Conservation (phyloP, 2,888 invertebrate species). For the Ichneumoninae sp. region DNA sequence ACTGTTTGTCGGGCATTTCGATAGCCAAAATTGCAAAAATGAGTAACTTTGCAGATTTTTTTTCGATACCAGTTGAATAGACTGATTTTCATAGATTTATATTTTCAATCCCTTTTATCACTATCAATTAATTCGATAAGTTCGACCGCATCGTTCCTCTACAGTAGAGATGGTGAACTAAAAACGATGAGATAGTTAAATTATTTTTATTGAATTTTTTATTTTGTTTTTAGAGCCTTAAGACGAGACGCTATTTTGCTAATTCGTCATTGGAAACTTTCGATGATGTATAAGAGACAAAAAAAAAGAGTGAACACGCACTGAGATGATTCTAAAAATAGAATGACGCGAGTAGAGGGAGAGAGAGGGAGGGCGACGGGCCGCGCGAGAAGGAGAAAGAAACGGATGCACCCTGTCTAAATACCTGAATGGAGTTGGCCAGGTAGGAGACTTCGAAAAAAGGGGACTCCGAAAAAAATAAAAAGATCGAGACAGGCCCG, state of each 20-base stretch:
- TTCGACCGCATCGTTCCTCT: neutral
- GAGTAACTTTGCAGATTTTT: neutral
- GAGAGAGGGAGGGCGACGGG: conserved; percentile 62
- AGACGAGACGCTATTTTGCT: too few species aligned
- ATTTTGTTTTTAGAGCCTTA: neutral
- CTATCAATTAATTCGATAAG: conserved; percentile 48
- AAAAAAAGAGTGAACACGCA: neutral
- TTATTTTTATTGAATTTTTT: neutral
- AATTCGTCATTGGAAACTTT: neutral
- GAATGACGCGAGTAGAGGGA: conserved; percentile 44
- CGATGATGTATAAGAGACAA: neutral
- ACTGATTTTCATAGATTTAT: conserved; percentile 55
- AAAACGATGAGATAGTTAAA: neutral
- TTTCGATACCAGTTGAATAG: conserved; percentile 41
- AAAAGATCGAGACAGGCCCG: conserved; percentile 54
- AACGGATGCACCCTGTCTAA: conserved; percentile 75
- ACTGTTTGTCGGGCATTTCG: too few species aligned
- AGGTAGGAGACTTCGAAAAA: conserved; percentile 73
- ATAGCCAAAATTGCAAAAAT: too few species aligned
- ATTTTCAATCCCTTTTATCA: conserved; percentile 34
- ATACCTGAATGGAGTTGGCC: conserved; percentile 77
- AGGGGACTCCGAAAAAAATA: conserved; percentile 64
- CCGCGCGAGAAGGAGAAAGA: conserved; percentile 70
- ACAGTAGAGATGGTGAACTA: neutral
- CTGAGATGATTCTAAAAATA: conserved; percentile 59